These are phyloP conservation scores for Todiramphus chloris DNA, from an alignment of 2,113 vertebrate species.

Conservation along the genomic window DNA sequence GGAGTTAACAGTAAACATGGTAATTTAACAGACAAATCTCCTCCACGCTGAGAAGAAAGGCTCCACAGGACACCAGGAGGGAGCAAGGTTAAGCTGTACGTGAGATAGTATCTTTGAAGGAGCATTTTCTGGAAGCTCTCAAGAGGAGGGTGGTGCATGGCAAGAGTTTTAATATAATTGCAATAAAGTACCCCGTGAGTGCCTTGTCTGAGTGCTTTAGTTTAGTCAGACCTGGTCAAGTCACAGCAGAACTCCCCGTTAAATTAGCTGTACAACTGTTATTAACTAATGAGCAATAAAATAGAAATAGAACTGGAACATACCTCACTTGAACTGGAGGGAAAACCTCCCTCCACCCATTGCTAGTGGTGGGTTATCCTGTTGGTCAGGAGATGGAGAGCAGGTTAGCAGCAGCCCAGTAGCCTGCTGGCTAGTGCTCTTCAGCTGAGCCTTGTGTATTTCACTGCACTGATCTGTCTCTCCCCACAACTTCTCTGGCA, in stretches of 20 bases:
- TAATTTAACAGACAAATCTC: neutral
- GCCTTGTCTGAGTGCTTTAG: neutral
- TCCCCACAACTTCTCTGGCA: rapidly evolving
- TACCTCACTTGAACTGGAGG: neutral
- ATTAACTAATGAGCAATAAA: neutral
- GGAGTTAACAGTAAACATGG: rapidly evolving
- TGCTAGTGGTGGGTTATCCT: neutral
- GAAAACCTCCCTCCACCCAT: neutral
- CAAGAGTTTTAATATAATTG: neutral
- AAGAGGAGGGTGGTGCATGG: neutral
- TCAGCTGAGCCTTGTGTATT: neutral
- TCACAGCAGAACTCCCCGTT: neutral
- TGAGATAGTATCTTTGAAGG: neutral
- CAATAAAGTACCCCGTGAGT: neutral
- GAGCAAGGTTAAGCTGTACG: neutral
- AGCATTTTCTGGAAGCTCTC: neutral
- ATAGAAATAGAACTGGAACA: neutral
- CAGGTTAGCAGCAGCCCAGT: neutral
- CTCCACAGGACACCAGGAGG: neutral
- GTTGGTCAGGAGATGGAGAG: neutral
- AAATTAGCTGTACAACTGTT: neutral
- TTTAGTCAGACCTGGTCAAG: neutral
- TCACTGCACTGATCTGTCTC: neutral
- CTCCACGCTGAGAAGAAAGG: neutral
- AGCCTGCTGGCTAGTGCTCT: neutral